Evolutionary conservation across 2,797 vertebrate genomes (phyloP), one percentile per base, ranked within the genome.

Genomic region (Crenichthys baileyi): DNA sequence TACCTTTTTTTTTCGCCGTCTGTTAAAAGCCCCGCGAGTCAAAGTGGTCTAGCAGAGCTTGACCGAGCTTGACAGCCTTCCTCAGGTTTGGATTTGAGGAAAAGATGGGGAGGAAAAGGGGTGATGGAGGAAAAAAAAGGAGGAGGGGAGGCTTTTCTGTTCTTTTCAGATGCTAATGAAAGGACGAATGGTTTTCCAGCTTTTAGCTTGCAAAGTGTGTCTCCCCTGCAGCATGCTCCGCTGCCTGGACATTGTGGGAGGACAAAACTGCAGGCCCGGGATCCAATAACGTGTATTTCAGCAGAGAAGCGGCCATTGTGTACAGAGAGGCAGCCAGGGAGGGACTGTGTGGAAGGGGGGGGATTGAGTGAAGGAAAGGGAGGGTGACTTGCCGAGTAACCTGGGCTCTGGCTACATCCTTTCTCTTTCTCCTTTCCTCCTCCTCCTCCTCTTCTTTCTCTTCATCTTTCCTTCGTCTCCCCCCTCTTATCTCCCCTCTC

Each of bases 251-350:
- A 96, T 96, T 96, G 95, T 96, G 94, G 93, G 95, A 95, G 94
- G 93, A 96, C 95, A 96, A 96, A 96, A 96, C 95, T 96, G 91
- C 90, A 89, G 91, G 92, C 95, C 92, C 89, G 88, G 94, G 94
- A 96, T 96, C 95, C 95, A 96, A 95, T 95, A 96, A 96, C 94
- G 94, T 95, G 95, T 96, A 96, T 95, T 96, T 96, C 95, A 95
- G 94, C 93, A 95, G 95, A 96, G 95, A 96, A 96, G 94, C 93
- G 58, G 92, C 94, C 94, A 96, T 96, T 96, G 95, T 96, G 92
- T 94, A 86, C 90, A 88, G 82, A 86, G 88, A 93, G 90, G 92
- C 91, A 92, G 92, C 85, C 88, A 55, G 92, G 93, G 91, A 93
- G 92, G 90, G 90, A 89, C 88, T 90, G 90, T 92, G 86, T 89